Conservation (phyloP, 2,797 vertebrate species). For the Morus bassanus region DNA sequence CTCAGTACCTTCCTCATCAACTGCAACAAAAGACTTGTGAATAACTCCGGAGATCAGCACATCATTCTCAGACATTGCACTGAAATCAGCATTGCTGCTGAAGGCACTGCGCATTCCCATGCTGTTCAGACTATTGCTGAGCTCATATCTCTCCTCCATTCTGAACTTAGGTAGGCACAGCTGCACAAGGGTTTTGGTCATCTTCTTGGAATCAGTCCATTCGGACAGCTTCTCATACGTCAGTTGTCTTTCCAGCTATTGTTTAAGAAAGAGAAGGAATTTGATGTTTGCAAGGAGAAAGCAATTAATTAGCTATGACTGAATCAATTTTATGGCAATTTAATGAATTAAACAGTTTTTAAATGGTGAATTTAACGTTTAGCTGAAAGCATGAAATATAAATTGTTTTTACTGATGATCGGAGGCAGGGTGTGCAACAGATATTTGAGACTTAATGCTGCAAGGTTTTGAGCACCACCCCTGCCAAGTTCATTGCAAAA, state of each 20-base stretch:
- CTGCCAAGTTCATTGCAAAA: neutral
- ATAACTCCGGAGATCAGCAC: conserved; percentile 80
- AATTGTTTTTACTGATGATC: neutral
- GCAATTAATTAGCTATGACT: neutral
- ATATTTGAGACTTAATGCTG: neutral
- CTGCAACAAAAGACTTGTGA: conserved; percentile 86
- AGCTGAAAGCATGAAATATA: neutral
- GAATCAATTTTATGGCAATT: neutral
- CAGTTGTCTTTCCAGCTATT: conserved; percentile 42
- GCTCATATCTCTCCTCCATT: neutral
- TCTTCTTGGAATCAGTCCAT: conserved; percentile 39
- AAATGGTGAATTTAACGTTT: neutral
- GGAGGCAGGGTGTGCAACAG: neutral
- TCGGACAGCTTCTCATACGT: neutral
- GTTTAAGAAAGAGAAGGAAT: neutral
- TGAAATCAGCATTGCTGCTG: neutral
- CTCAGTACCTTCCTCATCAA: conserved; percentile 89
- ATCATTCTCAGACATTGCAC: neutral
- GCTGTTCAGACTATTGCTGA: neutral
- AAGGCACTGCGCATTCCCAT: conserved; percentile 40
- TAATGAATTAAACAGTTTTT: neutral
- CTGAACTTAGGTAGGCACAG: conserved; percentile 43
- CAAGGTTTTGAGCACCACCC: neutral
- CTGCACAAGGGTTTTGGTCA: neutral
- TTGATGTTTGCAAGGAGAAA: neutral